Base-by-base conservation (phyloP, 2,888 invertebrate species). In the Agriopis leucophaearia region DNA sequence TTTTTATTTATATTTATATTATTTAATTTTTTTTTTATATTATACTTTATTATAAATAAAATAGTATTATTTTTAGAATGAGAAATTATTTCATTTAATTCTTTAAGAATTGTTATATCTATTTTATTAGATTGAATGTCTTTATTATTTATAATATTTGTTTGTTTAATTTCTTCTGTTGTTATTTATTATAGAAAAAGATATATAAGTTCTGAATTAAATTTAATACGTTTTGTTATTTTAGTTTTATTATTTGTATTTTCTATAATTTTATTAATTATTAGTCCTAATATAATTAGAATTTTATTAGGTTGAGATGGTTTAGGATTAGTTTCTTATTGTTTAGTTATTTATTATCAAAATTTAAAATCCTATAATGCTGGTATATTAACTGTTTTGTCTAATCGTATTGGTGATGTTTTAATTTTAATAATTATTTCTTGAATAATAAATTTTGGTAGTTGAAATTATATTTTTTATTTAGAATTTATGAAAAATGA, bases 301-400 rank as follows among this genome's bases (percentile, higher is more conserved):
- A 95, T 96, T 94, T 94, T 96, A 86, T 92, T 96, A 84, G 96
- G 96, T 0, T 96, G 96, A 73, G 96, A 96, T 95, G 96, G 96
- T 0, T 94, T 97, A 86, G 96, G 96, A 0, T 91, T 97, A 84
- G 83, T 89, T 80, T 97, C 96, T 82, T 97, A 96, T 95, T 95
- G 95, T 94, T 95, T 96, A 88, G 95, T 96, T 0, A 95, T 96
- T 94, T 96, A 95, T 92, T 96, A 96, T 90, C 95, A 96, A 88
- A 96, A 96, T 94, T 83, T 94, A 64, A 95, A 95, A 70, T 96
- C 96, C 78, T 95, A 92, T 94, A 95, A 95, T 94, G 95, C 96
- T 0, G 96, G 96, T 0, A 96, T 96, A 90, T 92, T 96, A 82
- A 97, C 97, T 15, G 95, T 95, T 79, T 88, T 97, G 83, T 95